phyloP scores from a whole-genome alignment of 2,797 vertebrate genomes.

The Bradypodion pumilum region DNA sequence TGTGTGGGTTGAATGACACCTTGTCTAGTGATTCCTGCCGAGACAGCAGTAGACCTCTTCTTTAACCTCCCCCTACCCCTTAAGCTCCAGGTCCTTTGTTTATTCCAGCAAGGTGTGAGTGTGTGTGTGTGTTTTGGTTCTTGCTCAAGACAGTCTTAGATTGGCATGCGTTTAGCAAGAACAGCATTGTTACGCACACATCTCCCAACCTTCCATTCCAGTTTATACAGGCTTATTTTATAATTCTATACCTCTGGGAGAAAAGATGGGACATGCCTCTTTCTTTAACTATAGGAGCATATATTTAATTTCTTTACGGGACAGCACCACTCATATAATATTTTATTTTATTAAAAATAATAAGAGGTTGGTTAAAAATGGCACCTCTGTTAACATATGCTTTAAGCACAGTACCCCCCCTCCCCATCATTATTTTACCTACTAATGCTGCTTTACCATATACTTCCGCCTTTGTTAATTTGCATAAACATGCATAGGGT shows the following conservation, averaged over 20 bases:
- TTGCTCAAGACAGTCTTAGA: neutral
- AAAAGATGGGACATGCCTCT: conserved; percentile 42
- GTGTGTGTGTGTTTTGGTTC: too few relatives aligned
- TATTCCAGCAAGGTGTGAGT: too few relatives aligned
- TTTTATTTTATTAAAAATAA: neutral
- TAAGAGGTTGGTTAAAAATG: conserved; percentile 43
- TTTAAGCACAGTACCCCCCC: conserved; percentile 61
- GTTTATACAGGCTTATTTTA: conserved; percentile 38
- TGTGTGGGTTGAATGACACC: conserved; percentile 11
- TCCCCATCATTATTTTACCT: conserved; percentile 64
- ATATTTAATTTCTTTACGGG: conserved; percentile 47
- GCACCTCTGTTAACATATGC: conserved; percentile 32
- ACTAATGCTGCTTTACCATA: conserved; percentile 63
- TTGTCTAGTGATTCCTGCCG: neutral
- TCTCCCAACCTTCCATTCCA: conserved; percentile 27
- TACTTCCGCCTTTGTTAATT: conserved; percentile 68
- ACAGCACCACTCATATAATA: neutral
- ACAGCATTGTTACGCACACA: conserved; percentile 1
- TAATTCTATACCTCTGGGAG: conserved; percentile 30
- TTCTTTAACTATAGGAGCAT: conserved; percentile 40
- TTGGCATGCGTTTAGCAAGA: conserved; percentile 25
- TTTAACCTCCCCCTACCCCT: conserved; percentile 9
- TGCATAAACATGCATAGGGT: conserved; percentile 71
- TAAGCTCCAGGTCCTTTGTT: conserved; percentile 18
- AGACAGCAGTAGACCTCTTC: conserved; percentile 25